These are phyloP conservation scores for Scomber japonicus DNA, from an alignment of 2,113 vertebrate species.

Conservation along the genomic window DNA sequence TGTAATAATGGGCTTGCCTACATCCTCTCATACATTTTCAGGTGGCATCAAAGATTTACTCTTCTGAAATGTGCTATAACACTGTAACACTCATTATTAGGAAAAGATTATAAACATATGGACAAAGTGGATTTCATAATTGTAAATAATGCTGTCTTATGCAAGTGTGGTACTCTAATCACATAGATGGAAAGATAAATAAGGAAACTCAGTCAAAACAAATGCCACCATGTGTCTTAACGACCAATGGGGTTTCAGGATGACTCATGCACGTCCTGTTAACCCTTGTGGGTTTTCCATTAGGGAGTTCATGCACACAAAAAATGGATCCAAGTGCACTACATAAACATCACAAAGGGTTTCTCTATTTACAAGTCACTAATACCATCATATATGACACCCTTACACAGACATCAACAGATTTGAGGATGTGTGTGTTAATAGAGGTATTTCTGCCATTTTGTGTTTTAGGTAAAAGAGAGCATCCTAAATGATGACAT, in stretches of 20 bases:
- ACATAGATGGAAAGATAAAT: neutral
- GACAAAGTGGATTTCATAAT: neutral
- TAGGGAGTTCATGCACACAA: conserved; percentile 27
- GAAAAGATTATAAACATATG: neutral
- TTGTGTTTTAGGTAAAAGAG: conserved; percentile 90
- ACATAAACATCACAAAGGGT: conserved; percentile 13
- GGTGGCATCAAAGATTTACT: neutral
- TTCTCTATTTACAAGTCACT: neutral
- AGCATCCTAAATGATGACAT: conserved; percentile 96
- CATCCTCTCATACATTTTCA: neutral
- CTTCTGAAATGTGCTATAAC: neutral
- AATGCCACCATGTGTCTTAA: conserved; percentile 35
- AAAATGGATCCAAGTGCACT: conserved; percentile 22
- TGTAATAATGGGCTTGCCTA: neutral
- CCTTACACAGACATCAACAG: neutral
- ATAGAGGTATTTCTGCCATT: neutral
- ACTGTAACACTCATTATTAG: neutral
- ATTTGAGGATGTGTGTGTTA: neutral
- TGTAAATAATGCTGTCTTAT: neutral
- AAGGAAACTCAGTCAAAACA: conserved; percentile 48
- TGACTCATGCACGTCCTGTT: conserved; percentile 29
- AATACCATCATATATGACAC: neutral
- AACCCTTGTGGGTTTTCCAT: neutral
- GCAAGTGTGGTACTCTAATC: neutral
- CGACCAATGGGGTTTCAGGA: conserved; percentile 1